These are phyloP conservation scores for Megalopta genalis DNA, from an alignment of 1,140 invertebrate genomes.

Conservation along the genomic window DNA sequence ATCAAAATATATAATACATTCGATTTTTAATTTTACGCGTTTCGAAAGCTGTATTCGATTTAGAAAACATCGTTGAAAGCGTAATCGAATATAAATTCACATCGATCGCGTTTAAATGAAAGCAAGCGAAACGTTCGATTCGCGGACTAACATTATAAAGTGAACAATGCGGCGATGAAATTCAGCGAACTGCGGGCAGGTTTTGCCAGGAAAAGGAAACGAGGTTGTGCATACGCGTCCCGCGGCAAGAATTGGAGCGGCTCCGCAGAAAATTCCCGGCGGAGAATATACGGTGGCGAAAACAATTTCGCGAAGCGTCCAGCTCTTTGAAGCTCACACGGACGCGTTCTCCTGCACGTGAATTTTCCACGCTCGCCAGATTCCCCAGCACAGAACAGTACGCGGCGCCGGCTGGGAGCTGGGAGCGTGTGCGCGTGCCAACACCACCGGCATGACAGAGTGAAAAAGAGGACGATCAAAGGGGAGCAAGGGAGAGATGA, in stretches of 20 bases:
- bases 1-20: too few species aligned
- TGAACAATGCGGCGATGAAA: background rate
- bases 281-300: background rate
- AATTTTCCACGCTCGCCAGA: constrained; percentile 14
- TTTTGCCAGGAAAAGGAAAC: background rate
- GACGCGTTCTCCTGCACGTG: background rate
- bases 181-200: background rate
- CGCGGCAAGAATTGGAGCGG: background rate
- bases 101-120: too few species aligned
- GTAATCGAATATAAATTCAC: too few species aligned
- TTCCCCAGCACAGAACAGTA: background rate
- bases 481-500: constrained; percentile 54
- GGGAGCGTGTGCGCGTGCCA: background rate
- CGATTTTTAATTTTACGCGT: too few species aligned
- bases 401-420: background rate
- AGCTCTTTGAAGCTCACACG: constrained; percentile 7
- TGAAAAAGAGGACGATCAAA: constrained; percentile 54
- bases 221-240: background rate
- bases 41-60: too few species aligned
- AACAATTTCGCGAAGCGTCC: constrained; percentile 18
- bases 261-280: background rate
- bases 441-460: too few species aligned
- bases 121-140: too few species aligned
- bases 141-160: too few species aligned
- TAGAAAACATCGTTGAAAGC: too few species aligned